A percentile compares a stretch with the other conserved stretches of the same genome.
These are phyloP conservation scores for Pycnonotus jocosus DNA, from an alignment of 2,113 vertebrate species.

Conservation along the genomic window DNA sequence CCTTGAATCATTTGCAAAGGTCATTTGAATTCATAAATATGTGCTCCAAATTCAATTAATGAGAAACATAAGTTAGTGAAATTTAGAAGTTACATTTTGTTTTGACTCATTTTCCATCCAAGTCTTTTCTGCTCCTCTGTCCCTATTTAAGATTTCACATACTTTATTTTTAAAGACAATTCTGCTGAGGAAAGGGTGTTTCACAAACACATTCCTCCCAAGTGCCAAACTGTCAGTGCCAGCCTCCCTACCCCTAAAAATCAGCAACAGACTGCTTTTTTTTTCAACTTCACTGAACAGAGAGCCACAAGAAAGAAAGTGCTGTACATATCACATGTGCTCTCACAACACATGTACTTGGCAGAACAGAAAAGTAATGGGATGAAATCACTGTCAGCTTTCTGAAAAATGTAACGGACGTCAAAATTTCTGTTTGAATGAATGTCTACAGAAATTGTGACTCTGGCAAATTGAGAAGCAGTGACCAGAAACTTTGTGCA, in stretches of 20 bases:
- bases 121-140: constrained; percentile 40
- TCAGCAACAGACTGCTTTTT: not conserved
- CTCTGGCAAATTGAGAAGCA: not conserved
- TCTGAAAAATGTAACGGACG: not conserved
- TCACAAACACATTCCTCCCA: not conserved
- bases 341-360: not conserved
- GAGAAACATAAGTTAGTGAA: constrained; percentile 63
- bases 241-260: constrained; percentile 19
- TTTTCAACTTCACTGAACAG: not conserved
- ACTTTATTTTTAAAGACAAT: constrained; percentile 23
- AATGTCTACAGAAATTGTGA: not conserved
- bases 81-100: constrained; percentile 39
- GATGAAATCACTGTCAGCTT: not conserved
- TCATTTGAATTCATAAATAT: constrained; percentile 60
- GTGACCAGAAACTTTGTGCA: not conserved
- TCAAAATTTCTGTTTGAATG: not conserved
- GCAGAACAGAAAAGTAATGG: not conserved
- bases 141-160: constrained; percentile 35
- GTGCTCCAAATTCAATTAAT: constrained; percentile 58
- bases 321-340: not conserved
- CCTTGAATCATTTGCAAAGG: constrained; percentile 46
- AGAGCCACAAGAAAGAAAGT: not conserved
- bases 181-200: constrained; percentile 9
- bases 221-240: not conserved
- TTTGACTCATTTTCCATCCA: constrained; percentile 54